A percentile compares a stretch with the other conserved stretches of the same genome.
These are phyloP conservation scores for Melanotaenia maccullochi DNA, from an alignment of 2,797 vertebrate genomes.

Conservation along the genomic window DNA sequence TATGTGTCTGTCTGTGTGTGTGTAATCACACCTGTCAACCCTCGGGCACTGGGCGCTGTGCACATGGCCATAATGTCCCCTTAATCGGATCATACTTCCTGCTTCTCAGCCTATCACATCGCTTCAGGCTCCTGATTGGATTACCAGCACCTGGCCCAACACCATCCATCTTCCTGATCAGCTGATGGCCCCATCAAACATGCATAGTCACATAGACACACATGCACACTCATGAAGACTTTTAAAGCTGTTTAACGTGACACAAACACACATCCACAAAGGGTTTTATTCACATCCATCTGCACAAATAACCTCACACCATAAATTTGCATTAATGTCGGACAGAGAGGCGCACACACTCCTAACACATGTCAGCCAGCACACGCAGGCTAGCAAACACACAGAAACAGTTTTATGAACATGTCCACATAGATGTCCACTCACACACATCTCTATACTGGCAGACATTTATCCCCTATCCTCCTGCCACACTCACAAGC, in stretches of 20 bases:
- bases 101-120: constrained; percentile 95
- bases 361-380: neutral
- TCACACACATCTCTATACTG: constrained; percentile 52
- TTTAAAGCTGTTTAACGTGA: constrained; percentile 78
- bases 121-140: constrained; percentile 94
- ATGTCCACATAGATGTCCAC: constrained; percentile 55
- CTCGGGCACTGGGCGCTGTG: constrained; percentile 86
- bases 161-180: constrained; percentile 82
- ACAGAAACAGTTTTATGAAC: constrained; percentile 45
- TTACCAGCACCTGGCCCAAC: constrained; percentile 81
- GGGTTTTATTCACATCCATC: constrained; percentile 56
- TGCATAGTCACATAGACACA: constrained; percentile 51
- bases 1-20: constrained; percentile 29
- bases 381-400: constrained; percentile 21
- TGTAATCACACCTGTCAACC: constrained; percentile 70
- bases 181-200: constrained; percentile 78
- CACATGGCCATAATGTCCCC: constrained; percentile 94
- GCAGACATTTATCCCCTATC: constrained; percentile 60
- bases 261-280: constrained; percentile 64
- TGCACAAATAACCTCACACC: constrained; percentile 48
- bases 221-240: constrained; percentile 25
- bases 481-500: constrained; percentile 21
- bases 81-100: constrained; percentile 97
- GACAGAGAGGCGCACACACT: constrained; percentile 16
- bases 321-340: constrained; percentile 54